phyloP scores from a whole-genome alignment of 2,888 invertebrate genomes.

The Smittia sp. region DNA sequence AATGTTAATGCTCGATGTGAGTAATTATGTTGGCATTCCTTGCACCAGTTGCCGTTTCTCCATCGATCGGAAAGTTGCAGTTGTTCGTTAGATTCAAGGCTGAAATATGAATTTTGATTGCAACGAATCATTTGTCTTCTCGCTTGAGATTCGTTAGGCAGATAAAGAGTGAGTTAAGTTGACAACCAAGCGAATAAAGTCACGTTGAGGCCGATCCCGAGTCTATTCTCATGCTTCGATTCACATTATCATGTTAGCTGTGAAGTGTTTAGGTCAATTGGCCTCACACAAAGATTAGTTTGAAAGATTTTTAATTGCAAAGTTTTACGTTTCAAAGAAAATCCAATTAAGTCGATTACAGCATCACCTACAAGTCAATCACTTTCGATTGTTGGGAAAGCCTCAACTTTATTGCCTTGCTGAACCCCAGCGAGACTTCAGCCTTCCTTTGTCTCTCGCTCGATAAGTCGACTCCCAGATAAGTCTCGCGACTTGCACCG shows the following conservation, averaged over 20 bases:
- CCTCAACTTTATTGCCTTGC: neutral
- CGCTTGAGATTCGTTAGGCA: neutral
- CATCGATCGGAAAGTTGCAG: neutral
- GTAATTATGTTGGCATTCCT: slow-evolving; percentile 35
- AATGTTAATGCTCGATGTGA: neutral
- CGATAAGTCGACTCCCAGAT: neutral
- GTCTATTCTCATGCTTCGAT: neutral
- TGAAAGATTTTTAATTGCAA: neutral
- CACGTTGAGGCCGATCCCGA: no score
- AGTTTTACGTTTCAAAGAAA: neutral
- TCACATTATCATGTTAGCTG: neutral
- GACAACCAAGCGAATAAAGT: no score
- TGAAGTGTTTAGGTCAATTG: neutral
- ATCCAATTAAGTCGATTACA: neutral
- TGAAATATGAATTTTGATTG: slow-evolving; percentile 3
- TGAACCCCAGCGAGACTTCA: neutral
- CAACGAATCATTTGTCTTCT: neutral
- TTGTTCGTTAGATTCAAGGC: neutral
- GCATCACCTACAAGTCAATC: slow-evolving; percentile 10
- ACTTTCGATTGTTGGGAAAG: slow-evolving; percentile 15
- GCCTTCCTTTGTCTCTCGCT: neutral
- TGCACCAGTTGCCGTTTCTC: neutral
- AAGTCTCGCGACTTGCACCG: neutral
- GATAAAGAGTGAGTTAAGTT: no score
- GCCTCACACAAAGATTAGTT: neutral